Percentiles rank a stretch among this genome's conserved stretches.
Conservation (phyloP, 2,797 vertebrate genomes). For the Gambelia wislizenii region DNA sequence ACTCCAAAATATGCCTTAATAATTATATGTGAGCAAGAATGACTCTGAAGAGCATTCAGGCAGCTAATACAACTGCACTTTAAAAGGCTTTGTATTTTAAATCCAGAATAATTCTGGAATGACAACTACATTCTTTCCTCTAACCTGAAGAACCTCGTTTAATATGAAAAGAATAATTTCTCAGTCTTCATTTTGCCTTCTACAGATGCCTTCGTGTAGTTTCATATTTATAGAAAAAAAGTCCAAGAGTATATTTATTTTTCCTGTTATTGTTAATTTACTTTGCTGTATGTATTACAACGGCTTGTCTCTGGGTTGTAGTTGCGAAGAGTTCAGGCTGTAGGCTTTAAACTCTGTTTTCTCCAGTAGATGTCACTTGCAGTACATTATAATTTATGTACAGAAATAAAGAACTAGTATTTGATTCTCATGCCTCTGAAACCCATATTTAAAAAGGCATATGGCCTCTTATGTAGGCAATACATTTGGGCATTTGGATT, state of each 20-base stretch:
- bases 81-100: constrained; percentile 55
- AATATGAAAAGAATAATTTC: constrained; percentile 43
- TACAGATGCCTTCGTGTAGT: constrained; percentile 18
- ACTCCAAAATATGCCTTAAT: constrained; percentile 23
- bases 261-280: neutral
- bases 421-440: constrained; percentile 60
- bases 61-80: constrained; percentile 47
- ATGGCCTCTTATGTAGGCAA: constrained; percentile 60
- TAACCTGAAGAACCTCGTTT: constrained; percentile 4
- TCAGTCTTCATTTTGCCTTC: constrained; percentile 33
- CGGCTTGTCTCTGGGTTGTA: constrained; percentile 50
- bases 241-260: constrained; percentile 45
- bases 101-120: constrained; percentile 34
- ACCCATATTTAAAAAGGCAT: constrained; percentile 61
- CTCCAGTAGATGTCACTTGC: constrained; percentile 87
- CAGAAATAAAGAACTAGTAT: constrained; percentile 75
- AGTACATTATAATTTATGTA: constrained; percentile 82
- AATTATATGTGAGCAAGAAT: constrained; percentile 35
- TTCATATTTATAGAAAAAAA: constrained; percentile 36
- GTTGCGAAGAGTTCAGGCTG: constrained; percentile 68
- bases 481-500: constrained; percentile 73
- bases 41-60: constrained; percentile 38
- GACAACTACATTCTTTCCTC: constrained; percentile 42
- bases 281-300: constrained; percentile 54
- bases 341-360: constrained; percentile 80